Evolutionary conservation across 2,888 invertebrate species (phyloP), one percentile per base, ranked within the genome.

Genomic region (Poecilus cupreus): DNA sequence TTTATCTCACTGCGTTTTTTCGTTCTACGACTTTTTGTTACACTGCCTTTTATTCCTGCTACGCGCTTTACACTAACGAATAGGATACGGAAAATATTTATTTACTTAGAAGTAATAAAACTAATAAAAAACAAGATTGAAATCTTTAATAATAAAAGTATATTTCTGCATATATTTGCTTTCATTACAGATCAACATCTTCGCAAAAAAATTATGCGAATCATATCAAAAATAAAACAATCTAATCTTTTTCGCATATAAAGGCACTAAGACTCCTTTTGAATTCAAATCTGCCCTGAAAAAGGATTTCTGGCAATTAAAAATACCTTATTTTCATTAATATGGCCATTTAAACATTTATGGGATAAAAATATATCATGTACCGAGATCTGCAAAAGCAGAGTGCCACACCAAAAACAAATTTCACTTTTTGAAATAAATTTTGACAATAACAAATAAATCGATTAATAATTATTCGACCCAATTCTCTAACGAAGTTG

Each of bases 131-230:
- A 1, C 18, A 10, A 68, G 22, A 32, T 68, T 68, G 32, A 68
- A 68, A 60, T 60, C 20, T 54, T 22, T 39, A 68, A 68, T 68
- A 68, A 37, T 68, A 20, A 16, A 18, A 6, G 64, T 5, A 18
- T 26, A 60, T n/a, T n/a, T n/a, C n/a, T n/a, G 37, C 8, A 37
- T 37, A 68, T 60, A 60, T 60, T 54, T 54, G 18, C 22, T 54
- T 60, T 60, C 60, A 32, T 32, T 32, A 60, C 24, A 68, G 32
- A 68, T 8, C 16, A 32, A 37, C 32, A 37, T 37, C 37, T 8
- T 37, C 64, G 39, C 37, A 68, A 68, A 60, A 60, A 68, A 8
- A 8, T 37, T 37, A 68, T 68, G 37, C 37, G 64, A 32, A 37
- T 32, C 18, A 5, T 26, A 60, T 60, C 54, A 54, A 54, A 54